Conservation (phyloP, 1,140 invertebrate species). For the Pseudomyrmex flavicornis region DNA sequence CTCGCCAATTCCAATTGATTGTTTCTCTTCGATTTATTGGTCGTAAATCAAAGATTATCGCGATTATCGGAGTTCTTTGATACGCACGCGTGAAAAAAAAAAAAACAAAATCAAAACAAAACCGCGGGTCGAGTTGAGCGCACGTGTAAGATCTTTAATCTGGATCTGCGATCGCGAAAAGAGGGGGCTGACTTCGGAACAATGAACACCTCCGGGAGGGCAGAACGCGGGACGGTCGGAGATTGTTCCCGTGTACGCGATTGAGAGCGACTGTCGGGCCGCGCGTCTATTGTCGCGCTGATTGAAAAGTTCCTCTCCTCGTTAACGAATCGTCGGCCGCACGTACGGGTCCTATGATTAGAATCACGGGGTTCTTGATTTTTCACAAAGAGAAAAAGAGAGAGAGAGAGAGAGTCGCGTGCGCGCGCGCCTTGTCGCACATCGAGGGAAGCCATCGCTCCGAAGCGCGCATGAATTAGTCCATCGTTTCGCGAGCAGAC, state of each 20-base stretch:
- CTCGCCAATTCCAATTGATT: neutral
- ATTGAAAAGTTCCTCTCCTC: constrained; percentile 45
- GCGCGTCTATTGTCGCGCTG: constrained; percentile 34
- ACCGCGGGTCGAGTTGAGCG: too few species aligned
- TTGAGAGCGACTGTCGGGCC: constrained; percentile 31
- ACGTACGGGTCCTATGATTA: neutral
- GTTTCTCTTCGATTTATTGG: neutral
- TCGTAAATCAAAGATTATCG: too few species aligned
- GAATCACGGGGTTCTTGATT: constrained; percentile 13
- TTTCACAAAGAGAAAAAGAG: neutral
- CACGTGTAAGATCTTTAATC: neutral
- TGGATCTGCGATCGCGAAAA: neutral
- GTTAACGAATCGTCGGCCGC: constrained; percentile 26
- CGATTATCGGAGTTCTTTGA: too few species aligned
- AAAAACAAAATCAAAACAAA: neutral
- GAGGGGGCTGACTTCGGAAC: neutral
- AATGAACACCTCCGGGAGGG: neutral
- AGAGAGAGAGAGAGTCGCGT: neutral
- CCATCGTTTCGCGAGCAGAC: constrained; percentile 5
- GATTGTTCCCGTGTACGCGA: constrained; percentile 3
- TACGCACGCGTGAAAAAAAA: neutral
- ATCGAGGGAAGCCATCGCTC: neutral
- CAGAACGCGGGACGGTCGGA: neutral
- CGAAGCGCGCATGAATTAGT: constrained; percentile 29
- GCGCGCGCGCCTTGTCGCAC: neutral